phyloP scores from a whole-genome alignment of 1,140 invertebrate genomes.

The Sarcophaga bullata region DNA sequence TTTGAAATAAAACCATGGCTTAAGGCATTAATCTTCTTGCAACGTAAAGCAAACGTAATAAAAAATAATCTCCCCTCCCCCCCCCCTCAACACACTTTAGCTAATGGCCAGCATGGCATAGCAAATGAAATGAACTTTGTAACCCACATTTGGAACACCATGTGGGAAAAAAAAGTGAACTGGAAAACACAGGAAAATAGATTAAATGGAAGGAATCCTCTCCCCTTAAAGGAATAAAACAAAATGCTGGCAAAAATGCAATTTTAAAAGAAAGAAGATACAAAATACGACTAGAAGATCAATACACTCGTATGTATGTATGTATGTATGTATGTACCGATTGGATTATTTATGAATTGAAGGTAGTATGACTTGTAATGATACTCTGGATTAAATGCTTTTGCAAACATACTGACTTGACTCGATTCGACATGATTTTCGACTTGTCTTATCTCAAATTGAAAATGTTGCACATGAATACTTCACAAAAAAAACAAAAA shows the following conservation, averaged over 20 bases:
- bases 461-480: background rate
- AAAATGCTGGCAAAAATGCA: background rate
- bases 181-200: too few relatives aligned
- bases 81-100: background rate
- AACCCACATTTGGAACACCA: background rate
- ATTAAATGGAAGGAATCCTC: background rate
- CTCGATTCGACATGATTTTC: background rate
- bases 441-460: slow-evolving; percentile 10
- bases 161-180: too few relatives aligned
- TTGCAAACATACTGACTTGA: background rate
- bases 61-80: background rate
- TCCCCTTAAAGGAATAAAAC: background rate
- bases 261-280: background rate
- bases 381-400: background rate
- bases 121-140: background rate
- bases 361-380: background rate
- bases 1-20: background rate
- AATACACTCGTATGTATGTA: too few relatives aligned
- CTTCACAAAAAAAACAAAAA: too few relatives aligned
- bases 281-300: background rate
- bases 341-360: too few relatives aligned
- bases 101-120: background rate
- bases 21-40: background rate
- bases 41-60: background rate
- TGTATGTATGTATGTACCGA: too few relatives aligned